Base-by-base conservation (phyloP, 2,113 vertebrate genomes). In the Morone saxatilis region DNA sequence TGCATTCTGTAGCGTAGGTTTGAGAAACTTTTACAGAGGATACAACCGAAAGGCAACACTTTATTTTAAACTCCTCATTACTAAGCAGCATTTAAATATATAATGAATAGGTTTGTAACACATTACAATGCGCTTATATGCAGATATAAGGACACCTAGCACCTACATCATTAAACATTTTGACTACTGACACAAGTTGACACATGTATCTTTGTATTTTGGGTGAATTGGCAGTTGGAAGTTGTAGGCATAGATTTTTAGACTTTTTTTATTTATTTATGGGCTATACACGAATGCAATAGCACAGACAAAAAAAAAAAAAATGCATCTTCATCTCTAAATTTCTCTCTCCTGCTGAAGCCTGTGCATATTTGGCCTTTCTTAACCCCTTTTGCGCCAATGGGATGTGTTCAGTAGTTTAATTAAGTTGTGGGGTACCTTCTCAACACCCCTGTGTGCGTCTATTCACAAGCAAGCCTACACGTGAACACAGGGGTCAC, bases 351-450 rank as follows among this genome's bases (percentile, higher is more conserved):
- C 22, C 57, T 53, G 36, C 56, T 19, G 57, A 82, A 20, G 48
- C 14, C 11, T 76, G 47, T 66, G 65, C 41, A 20, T 77, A 38
- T 6, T 50, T 79, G 73, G 67, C 78, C 87, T 79, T 50, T 48
- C 69, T 85, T 80, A 76, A 85, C 86, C 81, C 41, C 48, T 76
- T 67, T 72, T 19, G 22, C 1, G 0, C 70, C 69, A 20, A 66
- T 56, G 41, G 82, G 66, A 86, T 51, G 43, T 88, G 86, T 76
- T 88, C 82, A 65, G 86, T 66, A 76, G 80, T 82, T 94, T 91
- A 93, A 94, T 94, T 80, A 92, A 89, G 89, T 83, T n/a, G 77
- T 74, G 56, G 40, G 67, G 22, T 66, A 50, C 25, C 43, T 80
- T 87, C 78, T 59, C 38, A 53, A 45, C 50, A 54, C 71, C 83